A percentile compares a stretch with the other conserved stretches of the same genome.
Conservation (phyloP, 2,113 vertebrate genomes). For the Ranitomeya variabilis region DNA sequence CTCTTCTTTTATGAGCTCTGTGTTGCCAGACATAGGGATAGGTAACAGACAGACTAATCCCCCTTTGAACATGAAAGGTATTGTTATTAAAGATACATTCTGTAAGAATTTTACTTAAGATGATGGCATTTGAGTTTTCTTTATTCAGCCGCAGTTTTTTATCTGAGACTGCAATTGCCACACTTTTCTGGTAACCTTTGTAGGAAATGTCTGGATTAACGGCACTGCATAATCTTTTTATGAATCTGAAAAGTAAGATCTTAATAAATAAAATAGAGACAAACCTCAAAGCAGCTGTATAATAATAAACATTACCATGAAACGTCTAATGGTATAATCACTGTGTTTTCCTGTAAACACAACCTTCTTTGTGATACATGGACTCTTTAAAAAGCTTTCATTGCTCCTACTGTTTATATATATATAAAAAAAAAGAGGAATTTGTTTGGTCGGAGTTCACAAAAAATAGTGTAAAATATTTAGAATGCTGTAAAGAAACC, state of each 20-base stretch:
- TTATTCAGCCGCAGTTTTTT: conserved; percentile 19
- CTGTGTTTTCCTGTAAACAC: conserved; percentile 16
- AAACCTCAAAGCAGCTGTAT: conserved; percentile 29
- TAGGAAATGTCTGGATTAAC: conserved; percentile 29
- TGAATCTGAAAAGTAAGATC: conserved; percentile 31
- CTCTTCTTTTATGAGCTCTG: background rate
- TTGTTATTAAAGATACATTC: conserved; percentile 20
- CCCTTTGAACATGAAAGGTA: conserved; percentile 39
- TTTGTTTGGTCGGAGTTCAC: background rate
- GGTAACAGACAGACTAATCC: conserved; percentile 39
- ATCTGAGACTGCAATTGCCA: conserved; percentile 6
- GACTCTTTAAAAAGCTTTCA: background rate
- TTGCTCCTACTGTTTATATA: background rate
- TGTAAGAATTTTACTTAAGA: conserved; percentile 1
- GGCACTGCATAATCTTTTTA: conserved; percentile 22
- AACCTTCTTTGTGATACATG: conserved; percentile 1
- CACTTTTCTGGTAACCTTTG: conserved; percentile 16
- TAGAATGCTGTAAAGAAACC: background rate
- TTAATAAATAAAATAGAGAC: conserved; percentile 21
- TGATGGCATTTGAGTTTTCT: conserved; percentile 29
- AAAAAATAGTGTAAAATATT: background rate
- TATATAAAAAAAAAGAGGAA: conserved; percentile 5
- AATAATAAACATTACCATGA: conserved; percentile 11
- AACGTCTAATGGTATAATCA: conserved; percentile 18
- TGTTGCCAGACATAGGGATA: conserved; percentile 33